A percentile compares a stretch with the other conserved stretches of the same genome.
Conservation (phyloP, 2,113 vertebrate genomes). For the Polypterus bichir region DNA sequence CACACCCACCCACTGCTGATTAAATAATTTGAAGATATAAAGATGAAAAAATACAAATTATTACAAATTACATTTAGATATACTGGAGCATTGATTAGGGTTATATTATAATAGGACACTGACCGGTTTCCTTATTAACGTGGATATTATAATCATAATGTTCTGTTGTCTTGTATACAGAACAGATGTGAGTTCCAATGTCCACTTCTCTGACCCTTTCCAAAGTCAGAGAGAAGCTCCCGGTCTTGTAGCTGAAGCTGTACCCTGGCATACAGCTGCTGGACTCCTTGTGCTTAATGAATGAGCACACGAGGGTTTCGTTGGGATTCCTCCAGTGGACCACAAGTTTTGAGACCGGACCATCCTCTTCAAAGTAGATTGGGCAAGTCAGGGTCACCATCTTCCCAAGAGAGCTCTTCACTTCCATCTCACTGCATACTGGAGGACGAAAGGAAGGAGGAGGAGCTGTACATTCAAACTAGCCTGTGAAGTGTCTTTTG, state of each 20-base stretch:
- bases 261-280: not conserved
- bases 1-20: no score
- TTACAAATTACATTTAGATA: no score
- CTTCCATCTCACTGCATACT: no score
- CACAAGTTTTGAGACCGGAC: not conserved
- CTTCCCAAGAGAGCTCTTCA: not conserved
- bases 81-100: no score
- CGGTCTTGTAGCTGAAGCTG: not conserved
- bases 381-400: not conserved
- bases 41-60: no score
- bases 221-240: not conserved
- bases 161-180: not conserved
- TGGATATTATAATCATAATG: not conserved
- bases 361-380: not conserved
- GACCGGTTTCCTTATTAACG: no score
- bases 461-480: no score
- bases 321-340: constrained; percentile 1
- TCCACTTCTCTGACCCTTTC: not conserved
- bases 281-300: not conserved
- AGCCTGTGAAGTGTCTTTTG: no score
- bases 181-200: not conserved
- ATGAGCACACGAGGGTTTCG: not conserved
- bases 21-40: no score
- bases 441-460: no score
- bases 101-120: no score